A percentile compares a stretch with the other conserved stretches of the same genome.
phyloP scores from a whole-genome alignment of 2,888 invertebrate genomes.

The Eumerus sabulonum region DNA sequence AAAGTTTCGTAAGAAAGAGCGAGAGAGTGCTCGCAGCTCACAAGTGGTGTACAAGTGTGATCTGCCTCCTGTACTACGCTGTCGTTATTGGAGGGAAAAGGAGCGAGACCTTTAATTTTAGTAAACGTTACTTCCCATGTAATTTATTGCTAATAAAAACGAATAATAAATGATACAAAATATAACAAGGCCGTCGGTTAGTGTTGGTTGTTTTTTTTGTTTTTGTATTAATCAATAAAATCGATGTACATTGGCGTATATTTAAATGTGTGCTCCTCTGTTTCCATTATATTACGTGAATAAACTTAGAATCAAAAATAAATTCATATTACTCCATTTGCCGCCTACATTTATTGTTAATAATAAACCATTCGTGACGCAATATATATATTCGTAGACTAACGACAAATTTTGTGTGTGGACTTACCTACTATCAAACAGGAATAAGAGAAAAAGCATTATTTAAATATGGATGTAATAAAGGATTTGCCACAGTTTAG shows the following conservation, averaged over 20 bases:
- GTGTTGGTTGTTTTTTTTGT: slow-evolving; percentile 31
- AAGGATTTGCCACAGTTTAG: slow-evolving; percentile 64
- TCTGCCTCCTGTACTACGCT: slow-evolving; percentile 28
- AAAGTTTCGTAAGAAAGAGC: slow-evolving; percentile 59
- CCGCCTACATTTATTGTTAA: not conserved
- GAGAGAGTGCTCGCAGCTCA: slow-evolving; percentile 38
- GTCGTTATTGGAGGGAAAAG: slow-evolving; percentile 55
- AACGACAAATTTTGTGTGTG: not conserved
- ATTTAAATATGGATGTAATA: slow-evolving; percentile 56
- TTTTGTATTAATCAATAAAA: slow-evolving; percentile 65
- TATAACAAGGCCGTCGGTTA: slow-evolving; percentile 61
- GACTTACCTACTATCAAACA: not conserved
- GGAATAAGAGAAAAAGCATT: slow-evolving; percentile 7
- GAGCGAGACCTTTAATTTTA: slow-evolving; percentile 59
- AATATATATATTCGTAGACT: slow-evolving; percentile 13
- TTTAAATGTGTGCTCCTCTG: slow-evolving; percentile 24
- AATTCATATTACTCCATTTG: not conserved
- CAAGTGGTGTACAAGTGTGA: slow-evolving; percentile 17
- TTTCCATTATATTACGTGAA: slow-evolving; percentile 34
- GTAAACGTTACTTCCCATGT: slow-evolving; percentile 64
- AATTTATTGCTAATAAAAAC: slow-evolving; percentile 68
- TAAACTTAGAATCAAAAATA: slow-evolving; percentile 30
- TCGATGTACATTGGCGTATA: slow-evolving; percentile 52
- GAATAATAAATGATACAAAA: slow-evolving; percentile 66
- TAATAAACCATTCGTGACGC: slow-evolving; percentile 19